phyloP scores from a whole-genome alignment of 1,140 invertebrate genomes.

The Scaptomyza graminum region DNA sequence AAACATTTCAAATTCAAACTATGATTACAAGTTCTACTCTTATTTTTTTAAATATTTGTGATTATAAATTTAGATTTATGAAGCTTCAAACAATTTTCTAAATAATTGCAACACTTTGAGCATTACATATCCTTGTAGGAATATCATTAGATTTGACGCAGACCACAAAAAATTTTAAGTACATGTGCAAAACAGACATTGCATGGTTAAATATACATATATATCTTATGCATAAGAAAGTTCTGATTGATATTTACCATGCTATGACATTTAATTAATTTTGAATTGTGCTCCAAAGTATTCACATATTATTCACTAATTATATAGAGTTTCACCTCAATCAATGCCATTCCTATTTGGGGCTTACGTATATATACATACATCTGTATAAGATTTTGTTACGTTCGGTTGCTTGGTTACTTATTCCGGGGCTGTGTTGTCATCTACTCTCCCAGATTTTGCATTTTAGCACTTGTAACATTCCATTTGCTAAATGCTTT shows the following conservation, averaged over 20 bases:
- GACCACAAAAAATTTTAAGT: neutral
- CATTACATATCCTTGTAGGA: no score
- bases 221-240: no score
- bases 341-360: no score
- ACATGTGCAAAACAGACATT: neutral
- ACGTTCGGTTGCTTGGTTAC: neutral
- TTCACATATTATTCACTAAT: neutral
- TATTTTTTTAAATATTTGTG: no score
- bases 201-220: no score
- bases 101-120: no score
- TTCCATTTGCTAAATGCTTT: conserved; percentile 58
- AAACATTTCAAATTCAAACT: no score
- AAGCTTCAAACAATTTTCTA: no score
- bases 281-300: neutral
- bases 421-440: neutral
- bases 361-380: no score
- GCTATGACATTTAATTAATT: neutral
- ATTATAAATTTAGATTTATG: no score
- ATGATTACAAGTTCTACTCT: no score
- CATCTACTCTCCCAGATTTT: neutral
- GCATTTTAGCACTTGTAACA: conserved; percentile 27
- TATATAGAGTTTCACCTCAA: neutral
- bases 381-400: neutral
- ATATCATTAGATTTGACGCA: no score
- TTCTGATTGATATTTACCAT: neutral